Percentiles rank a stretch among this genome's conserved stretches.
These are phyloP conservation scores for Nipponacmea schrenckii DNA, from an alignment of 2,888 invertebrate genomes.

Conservation along the genomic window DNA sequence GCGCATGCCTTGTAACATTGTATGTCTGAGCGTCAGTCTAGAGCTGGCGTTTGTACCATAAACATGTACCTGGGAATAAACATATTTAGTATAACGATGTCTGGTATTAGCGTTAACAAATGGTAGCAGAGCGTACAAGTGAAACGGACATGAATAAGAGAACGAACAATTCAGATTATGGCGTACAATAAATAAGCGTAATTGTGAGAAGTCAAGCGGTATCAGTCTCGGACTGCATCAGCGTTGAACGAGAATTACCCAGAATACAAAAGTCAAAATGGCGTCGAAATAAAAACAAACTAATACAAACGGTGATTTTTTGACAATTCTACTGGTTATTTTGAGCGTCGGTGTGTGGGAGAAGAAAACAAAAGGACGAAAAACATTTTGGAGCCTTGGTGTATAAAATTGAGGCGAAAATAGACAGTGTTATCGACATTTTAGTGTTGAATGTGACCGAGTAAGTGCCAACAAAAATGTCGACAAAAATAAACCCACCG, in stretches of 20 bases:
- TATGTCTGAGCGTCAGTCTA: too few relatives aligned
- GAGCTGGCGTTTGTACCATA: too few relatives aligned
- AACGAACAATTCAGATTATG: not conserved
- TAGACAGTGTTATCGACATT: not conserved
- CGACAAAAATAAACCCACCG: conserved; percentile 4
- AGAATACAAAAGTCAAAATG: not conserved
- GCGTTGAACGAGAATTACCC: conserved; percentile 3
- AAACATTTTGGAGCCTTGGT: not conserved
- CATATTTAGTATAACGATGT: too few relatives aligned
- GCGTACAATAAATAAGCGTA: not conserved
- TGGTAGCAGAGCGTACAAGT: conserved; percentile 1
- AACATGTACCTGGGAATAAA: too few relatives aligned
- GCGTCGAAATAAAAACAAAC: not conserved
- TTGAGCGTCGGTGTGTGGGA: conserved; percentile 1
- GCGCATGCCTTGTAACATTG: too few relatives aligned
- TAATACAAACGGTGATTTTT: not conserved
- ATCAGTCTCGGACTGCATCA: too few relatives aligned
- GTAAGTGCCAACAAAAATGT: not conserved
- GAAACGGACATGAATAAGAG: conserved; percentile 1
- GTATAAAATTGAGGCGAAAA: not conserved
- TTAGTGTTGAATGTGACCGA: conserved; percentile 1
- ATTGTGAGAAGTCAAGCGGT: conserved; percentile 3
- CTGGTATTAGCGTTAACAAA: not conserved
- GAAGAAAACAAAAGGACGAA: not conserved
- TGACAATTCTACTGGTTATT: not conserved